These are phyloP conservation scores for Fragum fragum DNA, from an alignment of 2,888 invertebrate species.

Conservation along the genomic window DNA sequence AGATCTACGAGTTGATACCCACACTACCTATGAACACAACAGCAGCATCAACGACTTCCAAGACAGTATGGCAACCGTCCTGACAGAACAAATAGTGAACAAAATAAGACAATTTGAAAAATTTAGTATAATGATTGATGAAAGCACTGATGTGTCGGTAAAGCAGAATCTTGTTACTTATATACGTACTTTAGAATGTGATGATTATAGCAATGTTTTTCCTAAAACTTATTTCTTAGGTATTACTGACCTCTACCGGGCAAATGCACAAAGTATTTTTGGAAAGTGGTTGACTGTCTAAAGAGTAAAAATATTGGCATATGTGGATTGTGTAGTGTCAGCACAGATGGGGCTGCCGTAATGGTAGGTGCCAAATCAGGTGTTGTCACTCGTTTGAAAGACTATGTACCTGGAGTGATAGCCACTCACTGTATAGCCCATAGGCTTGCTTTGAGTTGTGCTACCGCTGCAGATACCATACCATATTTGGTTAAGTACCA, in stretches of 20 bases:
- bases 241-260: not conserved
- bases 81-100: not conserved
- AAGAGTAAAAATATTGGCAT: not conserved
- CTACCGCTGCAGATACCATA: no score
- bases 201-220: not conserved
- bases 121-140: constrained; percentile 3
- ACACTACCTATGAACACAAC: not conserved
- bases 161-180: not conserved
- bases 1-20: not conserved
- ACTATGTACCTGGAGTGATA: no score
- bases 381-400: no score
- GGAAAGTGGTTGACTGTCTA: not conserved
- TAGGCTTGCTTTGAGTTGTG: no score
- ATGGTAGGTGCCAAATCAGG: no score
- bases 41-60: not conserved
- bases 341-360: no score
- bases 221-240: not conserved
- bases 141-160: not conserved
- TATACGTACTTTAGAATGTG: not conserved
- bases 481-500: no score
- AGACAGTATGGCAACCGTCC: not conserved
- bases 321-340: not conserved
- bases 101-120: not conserved
- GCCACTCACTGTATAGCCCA: no score
- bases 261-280: not conserved